Evolutionary conservation across 2,888 invertebrate genomes (phyloP).

Genomic region (Ichneumoninae sp.): DNA sequence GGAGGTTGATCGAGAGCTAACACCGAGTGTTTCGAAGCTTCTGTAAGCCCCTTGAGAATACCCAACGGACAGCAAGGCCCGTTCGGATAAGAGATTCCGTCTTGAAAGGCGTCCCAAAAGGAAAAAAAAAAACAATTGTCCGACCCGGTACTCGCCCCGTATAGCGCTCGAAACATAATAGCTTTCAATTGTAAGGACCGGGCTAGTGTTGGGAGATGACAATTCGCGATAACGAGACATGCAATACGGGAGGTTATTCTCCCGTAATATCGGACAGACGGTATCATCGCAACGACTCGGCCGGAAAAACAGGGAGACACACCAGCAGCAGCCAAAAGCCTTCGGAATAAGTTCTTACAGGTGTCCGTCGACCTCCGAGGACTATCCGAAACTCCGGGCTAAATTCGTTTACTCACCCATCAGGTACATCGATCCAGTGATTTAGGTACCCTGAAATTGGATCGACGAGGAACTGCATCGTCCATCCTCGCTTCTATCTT

Average conservation of each 20-base stretch:
- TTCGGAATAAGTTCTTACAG: constrained; percentile 40
- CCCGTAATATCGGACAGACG: constrained; percentile 12
- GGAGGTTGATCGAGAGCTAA: constrained; percentile 40
- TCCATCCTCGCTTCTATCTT: constrained; percentile 22
- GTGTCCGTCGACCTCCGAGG: constrained; percentile 15
- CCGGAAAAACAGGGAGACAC: constrained; percentile 19
- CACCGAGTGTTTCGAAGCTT: constrained; percentile 25
- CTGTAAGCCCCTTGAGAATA: constrained; percentile 25
- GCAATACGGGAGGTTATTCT: constrained; percentile 1
- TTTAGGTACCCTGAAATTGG: constrained; percentile 53
- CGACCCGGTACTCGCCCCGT: neutral
- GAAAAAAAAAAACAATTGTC: neutral
- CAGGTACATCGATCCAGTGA: constrained; percentile 42
- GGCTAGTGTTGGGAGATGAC: neutral
- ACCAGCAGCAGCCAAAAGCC: constrained; percentile 1
- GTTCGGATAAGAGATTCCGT: constrained; percentile 34
- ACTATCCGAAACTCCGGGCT: constrained; percentile 39
- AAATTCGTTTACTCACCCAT: constrained; percentile 56
- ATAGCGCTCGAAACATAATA: neutral
- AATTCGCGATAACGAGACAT: constrained; percentile 3
- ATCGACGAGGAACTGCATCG: constrained; percentile 46
- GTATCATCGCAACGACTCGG: constrained; percentile 17
- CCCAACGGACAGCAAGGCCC: constrained; percentile 30
- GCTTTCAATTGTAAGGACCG: neutral
- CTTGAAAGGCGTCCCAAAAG: constrained; percentile 2